Evolutionary conservation across 2,888 invertebrate species (phyloP), one percentile per base, ranked within the genome.

Genomic region (Gisinianus flammeolus): DNA sequence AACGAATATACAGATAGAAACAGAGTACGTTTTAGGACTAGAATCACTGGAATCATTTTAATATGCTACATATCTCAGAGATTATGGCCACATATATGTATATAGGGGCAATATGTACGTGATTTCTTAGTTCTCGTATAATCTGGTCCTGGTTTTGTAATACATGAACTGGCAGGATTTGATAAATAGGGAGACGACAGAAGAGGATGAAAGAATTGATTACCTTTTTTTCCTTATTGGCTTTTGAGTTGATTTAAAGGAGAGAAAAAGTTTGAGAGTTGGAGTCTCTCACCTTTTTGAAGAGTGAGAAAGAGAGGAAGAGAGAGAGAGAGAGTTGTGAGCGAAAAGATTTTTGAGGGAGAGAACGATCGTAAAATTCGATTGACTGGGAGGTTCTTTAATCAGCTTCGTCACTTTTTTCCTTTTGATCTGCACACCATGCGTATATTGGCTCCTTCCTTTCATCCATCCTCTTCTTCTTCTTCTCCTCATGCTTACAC

Each of bases 401-500:
- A 76, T 76, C 76, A 76, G 76, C 76, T 69, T 69, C 76, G 76
- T 76, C 76, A 76, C 76, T 76, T 69, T 76, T 76, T 76, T 76
- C 33, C 76, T 76, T 76, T 76, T 76, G 76, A 76, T 76, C 76
- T 76, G 76, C 76, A 69, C 76, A 76, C 76, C 76, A 76, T 76
- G 76, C 31, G 33, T 69, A 76, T 76, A 76, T 76, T 76, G 76
- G 35, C 76, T 76, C 62, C 54, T 69, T 76, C 76, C 54, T 67
- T 76, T 67, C 56, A 67, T 67, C 75, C 68, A 33, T 68, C 28
- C 69, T 44, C 54, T 68, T 33, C 68, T 56, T 54, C 56, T 68
- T 58, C 52, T 8, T 67, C 70, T 70, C 28, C 28, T 2, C 52
- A 52, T 28, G 0, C 26, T 26, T 12, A 28, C 62, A 28, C 62